A percentile compares a stretch with the other conserved stretches of the same genome.
These are phyloP conservation scores for Coelogynopora nodosa DNA, from an alignment of 2,888 invertebrate genomes.

Conservation along the genomic window DNA sequence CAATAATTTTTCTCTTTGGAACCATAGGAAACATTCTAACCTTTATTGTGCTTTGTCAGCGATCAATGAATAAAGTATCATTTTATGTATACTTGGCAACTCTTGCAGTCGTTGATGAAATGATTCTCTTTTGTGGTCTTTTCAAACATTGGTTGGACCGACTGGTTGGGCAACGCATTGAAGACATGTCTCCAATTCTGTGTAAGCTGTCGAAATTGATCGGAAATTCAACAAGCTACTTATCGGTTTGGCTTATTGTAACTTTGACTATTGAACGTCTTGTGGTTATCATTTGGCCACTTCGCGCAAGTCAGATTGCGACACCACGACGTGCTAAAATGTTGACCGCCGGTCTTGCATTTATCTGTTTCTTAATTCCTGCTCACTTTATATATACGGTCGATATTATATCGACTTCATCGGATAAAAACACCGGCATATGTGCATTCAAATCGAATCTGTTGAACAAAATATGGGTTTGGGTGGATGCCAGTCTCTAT, in stretches of 20 bases:
- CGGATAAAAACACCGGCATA: not conserved
- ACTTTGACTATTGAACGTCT: constrained; percentile 58
- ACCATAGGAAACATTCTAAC: constrained; percentile 57
- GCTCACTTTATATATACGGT: constrained; percentile 56
- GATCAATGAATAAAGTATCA: constrained; percentile 54
- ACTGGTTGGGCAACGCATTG: constrained; percentile 52
- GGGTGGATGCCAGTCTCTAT: constrained; percentile 37
- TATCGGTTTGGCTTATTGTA: constrained; percentile 58
- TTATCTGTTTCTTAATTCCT: constrained; percentile 53
- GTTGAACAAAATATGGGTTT: constrained; percentile 36
- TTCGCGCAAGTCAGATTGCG: constrained; percentile 51
- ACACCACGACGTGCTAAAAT: constrained; percentile 54
- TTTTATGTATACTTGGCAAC: constrained; percentile 57
- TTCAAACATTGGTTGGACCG: constrained; percentile 56
- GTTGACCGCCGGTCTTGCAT: constrained; percentile 51
- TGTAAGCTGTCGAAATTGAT: constrained; percentile 54
- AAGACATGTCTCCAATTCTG: constrained; percentile 51
- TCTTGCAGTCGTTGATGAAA: constrained; percentile 55
- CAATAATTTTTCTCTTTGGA: constrained; percentile 55
- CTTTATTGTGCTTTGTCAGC: constrained; percentile 55
- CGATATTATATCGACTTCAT: not conserved
- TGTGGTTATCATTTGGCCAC: constrained; percentile 57
- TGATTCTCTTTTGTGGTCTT: constrained; percentile 56
- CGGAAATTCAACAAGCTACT: constrained; percentile 55
- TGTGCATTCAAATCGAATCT: constrained; percentile 38